A percentile compares a stretch with the other conserved stretches of the same genome.
Conservation (phyloP, 1,140 invertebrate genomes). For the Leucophenga varia region DNA sequence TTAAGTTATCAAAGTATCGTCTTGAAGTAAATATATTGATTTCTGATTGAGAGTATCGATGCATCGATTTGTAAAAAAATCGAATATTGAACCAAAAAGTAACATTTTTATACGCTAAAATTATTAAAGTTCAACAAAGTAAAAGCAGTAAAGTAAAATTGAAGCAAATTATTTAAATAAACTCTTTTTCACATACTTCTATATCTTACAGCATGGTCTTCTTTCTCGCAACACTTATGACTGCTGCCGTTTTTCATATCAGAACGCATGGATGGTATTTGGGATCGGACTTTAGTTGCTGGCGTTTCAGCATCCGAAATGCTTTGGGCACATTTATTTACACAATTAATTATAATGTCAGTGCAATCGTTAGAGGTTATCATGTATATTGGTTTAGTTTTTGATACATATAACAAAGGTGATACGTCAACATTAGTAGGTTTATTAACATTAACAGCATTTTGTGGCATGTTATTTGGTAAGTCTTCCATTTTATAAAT, state of each 20-base stretch:
- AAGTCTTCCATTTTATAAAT: constrained; percentile 9
- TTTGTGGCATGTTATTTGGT: constrained; percentile 75
- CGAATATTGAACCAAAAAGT: too few species aligned
- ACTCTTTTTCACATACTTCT: constrained; percentile 3
- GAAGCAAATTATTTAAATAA: too few species aligned
- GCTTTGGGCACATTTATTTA: constrained; percentile 72
- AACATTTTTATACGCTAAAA: too few species aligned
- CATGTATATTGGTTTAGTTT: constrained; percentile 63
- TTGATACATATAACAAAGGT: constrained; percentile 64
- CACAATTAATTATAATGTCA: constrained; percentile 72
- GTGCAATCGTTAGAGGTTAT: constrained; percentile 68
- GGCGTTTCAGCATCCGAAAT: constrained; percentile 69
- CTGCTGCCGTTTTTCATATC: constrained; percentile 77
- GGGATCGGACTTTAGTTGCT: constrained; percentile 64
- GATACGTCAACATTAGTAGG: constrained; percentile 61
- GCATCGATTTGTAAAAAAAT: too few species aligned
- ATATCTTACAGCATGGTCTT: constrained; percentile 73
- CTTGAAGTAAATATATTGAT: too few species aligned
- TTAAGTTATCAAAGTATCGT: too few species aligned
- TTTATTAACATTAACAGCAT: constrained; percentile 63
- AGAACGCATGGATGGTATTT: constrained; percentile 73
- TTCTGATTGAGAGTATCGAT: too few species aligned
- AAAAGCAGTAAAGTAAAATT: too few species aligned
- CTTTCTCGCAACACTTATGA: constrained; percentile 77
- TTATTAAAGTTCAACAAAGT: too few species aligned